Percentiles rank a stretch among this genome's conserved stretches.
phyloP scores from a whole-genome alignment of 2,797 vertebrate species.

The Cossypha caffra region DNA sequence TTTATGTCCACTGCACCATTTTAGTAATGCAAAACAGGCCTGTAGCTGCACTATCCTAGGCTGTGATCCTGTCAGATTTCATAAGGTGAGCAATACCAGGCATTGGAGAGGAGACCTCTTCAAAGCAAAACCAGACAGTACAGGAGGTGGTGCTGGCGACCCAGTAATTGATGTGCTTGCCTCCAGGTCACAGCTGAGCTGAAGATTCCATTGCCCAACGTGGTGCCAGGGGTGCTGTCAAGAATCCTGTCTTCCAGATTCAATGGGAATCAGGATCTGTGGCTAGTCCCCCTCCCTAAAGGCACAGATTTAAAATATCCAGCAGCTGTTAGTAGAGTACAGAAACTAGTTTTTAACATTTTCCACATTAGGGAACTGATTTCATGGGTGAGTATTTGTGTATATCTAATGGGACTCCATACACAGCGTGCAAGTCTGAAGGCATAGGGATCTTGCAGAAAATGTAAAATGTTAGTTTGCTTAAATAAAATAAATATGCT shows the following conservation, averaged over 20 bases:
- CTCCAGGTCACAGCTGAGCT: background rate
- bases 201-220: background rate
- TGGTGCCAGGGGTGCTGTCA: background rate
- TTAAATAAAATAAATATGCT: background rate
- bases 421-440: background rate
- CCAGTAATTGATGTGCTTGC: background rate
- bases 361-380: background rate
- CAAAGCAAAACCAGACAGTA: background rate
- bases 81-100: background rate
- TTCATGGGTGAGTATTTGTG: accelerated
- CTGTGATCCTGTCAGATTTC: constrained; percentile 27
- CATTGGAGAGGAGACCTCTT: background rate
- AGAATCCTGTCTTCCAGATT: background rate
- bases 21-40: constrained; percentile 22
- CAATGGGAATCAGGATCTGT: background rate
- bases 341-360: background rate
- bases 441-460: background rate
- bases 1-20: background rate
- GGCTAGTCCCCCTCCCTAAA: background rate
- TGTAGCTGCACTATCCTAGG: background rate
- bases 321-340: background rate
- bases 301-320: background rate
- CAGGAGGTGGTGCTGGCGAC: background rate
- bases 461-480: background rate
- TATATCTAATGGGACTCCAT: background rate